phyloP scores from a whole-genome alignment of 2,113 vertebrate genomes.

The Puma concolor region DNA sequence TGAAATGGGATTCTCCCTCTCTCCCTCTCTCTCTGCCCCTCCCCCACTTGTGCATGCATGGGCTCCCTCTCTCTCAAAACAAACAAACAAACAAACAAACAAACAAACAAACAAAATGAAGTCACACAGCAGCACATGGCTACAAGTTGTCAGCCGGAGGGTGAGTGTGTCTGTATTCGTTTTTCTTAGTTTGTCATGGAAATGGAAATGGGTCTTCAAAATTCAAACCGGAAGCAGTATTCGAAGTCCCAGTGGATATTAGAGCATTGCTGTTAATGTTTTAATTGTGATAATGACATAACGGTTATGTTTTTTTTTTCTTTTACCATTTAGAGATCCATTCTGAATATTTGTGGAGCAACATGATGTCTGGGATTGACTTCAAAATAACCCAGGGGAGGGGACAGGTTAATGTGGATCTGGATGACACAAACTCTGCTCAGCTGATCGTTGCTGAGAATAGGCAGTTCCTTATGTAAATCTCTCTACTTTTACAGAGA shows the following conservation, averaged over 20 bases:
- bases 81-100: no score
- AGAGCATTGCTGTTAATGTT: neutral
- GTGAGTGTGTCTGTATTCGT: neutral
- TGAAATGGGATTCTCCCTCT: no score
- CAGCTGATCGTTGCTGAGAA: neutral
- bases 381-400: neutral
- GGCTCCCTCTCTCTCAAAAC: no score
- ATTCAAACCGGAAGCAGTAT: neutral
- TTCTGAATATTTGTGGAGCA: neutral
- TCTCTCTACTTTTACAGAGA: neutral
- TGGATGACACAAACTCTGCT: neutral
- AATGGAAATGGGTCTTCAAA: neutral
- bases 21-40: no score
- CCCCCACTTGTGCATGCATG: no score
- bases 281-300: neutral
- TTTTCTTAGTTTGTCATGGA: neutral
- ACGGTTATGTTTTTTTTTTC: neutral
- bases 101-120: neutral
- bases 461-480: neutral
- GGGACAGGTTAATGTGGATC: neutral
- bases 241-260: neutral
- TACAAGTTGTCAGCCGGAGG: accelerated
- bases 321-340: neutral
- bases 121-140: neutral
- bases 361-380: neutral